Base-by-base conservation (phyloP, 92 coral and sea anemone genomes). In the Siderastrea siderea region DNA sequence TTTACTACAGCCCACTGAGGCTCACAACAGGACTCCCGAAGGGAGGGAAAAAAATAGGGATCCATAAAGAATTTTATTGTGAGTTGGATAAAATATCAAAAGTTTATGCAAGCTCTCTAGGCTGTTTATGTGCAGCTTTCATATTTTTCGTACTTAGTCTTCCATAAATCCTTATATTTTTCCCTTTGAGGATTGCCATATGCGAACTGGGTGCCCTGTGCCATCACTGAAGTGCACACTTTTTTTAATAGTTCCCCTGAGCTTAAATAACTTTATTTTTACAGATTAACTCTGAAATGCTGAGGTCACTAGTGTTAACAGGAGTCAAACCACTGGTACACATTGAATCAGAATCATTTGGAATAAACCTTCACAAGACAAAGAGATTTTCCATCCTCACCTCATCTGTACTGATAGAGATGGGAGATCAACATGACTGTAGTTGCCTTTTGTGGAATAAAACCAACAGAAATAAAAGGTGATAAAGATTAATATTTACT, bases 291-390 rank as follows among this genome's bases (percentile, higher is more conserved):
- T 81, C 95, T 44, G 83, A 85, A 74, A 83, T 89, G 73, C 71
- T 75, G 10, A 84, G 95, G 73, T 81, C 92, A 6, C 14, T 92
- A 71, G 93, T 88, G 6, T 67, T 92, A 11, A 85, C 92, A 65
- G 93, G 95, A 9, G 86, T 86, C 4, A 74, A 76, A 49, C 95
- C 95, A 13, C 15, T 45, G 2, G 71, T 92, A 16, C 81, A 58
- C 11, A 64, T 89, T 67, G 88, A 84, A 58, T 79, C 88, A 3
- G 88, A 76, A 44, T 69, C 77, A 38, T 61, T 85, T 67, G 72
- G 85, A 26, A 55, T 71, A 13, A 72, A 51, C 44, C 50, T 63
- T 61, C 80, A 73, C 63, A 86, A 83, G 6, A 55, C 78, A 2
- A 66, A 81, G 51, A 77, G 69, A 11, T 75, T 75, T 63, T 63